Conservation (phyloP, 2,888 invertebrate genomes). For the Apeira syringaria region DNA sequence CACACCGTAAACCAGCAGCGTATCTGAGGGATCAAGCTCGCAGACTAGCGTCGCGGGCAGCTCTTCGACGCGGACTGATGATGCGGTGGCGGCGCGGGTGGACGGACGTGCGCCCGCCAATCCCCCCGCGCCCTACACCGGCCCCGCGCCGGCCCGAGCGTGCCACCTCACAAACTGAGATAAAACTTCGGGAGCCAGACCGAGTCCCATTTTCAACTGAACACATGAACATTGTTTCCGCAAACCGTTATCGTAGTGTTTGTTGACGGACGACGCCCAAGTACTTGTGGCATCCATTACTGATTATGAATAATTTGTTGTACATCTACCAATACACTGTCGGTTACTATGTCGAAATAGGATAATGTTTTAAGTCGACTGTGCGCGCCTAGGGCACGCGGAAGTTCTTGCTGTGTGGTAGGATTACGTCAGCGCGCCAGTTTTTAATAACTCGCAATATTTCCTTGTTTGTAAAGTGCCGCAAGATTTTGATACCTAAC, state of each 20-base stretch:
- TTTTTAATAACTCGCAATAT: conserved; percentile 78
- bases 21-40: conserved; percentile 80
- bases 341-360: conserved; percentile 32
- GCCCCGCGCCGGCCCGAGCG: conserved; percentile 36
- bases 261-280: conserved; percentile 44
- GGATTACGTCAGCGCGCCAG: conserved; percentile 78
- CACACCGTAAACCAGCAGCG: conserved; percentile 83
- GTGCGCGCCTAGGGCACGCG: conserved; percentile 69
- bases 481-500: conserved; percentile 41
- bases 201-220: conserved; percentile 75
- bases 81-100: conserved; percentile 77
- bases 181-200: conserved; percentile 78
- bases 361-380: conserved; percentile 41
- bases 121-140: conserved; percentile 46
- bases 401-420: conserved; percentile 66
- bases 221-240: conserved; percentile 64
- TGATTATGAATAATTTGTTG: conserved; percentile 19
- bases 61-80: conserved; percentile 80
- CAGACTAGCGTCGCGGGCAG: conserved; percentile 76
- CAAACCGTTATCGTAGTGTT: conserved; percentile 62
- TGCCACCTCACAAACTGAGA: conserved; percentile 67
- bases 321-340: conserved; percentile 17
- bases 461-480: conserved; percentile 71
- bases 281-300: conserved; percentile 37
- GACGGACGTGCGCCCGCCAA: conserved; percentile 69